Base-by-base conservation (phyloP, 2,888 invertebrate species). In the Scaptomyza tumidula region DNA sequence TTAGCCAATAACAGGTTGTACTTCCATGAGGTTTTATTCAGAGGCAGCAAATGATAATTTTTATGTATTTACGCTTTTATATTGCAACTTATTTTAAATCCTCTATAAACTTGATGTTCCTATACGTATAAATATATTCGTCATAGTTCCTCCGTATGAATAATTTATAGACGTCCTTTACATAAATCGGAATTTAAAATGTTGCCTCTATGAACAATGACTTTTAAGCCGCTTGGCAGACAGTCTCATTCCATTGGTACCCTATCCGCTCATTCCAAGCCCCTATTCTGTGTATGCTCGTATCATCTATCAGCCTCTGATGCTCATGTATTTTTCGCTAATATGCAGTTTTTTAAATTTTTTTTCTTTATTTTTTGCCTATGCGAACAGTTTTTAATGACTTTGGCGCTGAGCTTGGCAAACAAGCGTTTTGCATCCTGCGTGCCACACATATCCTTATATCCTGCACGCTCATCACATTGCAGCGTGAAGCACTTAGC, bases 301-400 rank as follows among this genome's bases (percentile, higher is more conserved):
- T 56, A 72, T 77, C 64, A 78, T 73, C 78, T 78, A 77, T 75
- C 67, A 67, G 79, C 71, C 63, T 49, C 53, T 31, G 44, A 49
- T 70, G 59, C 52, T 79, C 61, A 56, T 75, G 63, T 88, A 84
- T 86, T 84, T 78, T 86, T 77, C 88, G 78, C 86, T 88, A 88
- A 86, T 88, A 82, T 84, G 88, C 83, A 88, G 72, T 79, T 86
- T 83, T 86, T 66, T 43, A 13, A n/a, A 53, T 44, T 14, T 35
- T 48, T 43, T 37, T 29, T 27, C 54, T 56, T 78, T 48, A 61
- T 68, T 69, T 84, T 81, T 71, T 86, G 85, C 87, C 85, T 88
- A 86, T 77, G 87, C 71, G 88, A 73, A 86, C 88, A 86, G 73
- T 88, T 86, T 86, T 86, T 86, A 86, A 86, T 86, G 85, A 86